A percentile compares a stretch with the other conserved stretches of the same genome.
Conservation (phyloP, 2,113 vertebrate genomes). For the Macaca nemestrina region DNA sequence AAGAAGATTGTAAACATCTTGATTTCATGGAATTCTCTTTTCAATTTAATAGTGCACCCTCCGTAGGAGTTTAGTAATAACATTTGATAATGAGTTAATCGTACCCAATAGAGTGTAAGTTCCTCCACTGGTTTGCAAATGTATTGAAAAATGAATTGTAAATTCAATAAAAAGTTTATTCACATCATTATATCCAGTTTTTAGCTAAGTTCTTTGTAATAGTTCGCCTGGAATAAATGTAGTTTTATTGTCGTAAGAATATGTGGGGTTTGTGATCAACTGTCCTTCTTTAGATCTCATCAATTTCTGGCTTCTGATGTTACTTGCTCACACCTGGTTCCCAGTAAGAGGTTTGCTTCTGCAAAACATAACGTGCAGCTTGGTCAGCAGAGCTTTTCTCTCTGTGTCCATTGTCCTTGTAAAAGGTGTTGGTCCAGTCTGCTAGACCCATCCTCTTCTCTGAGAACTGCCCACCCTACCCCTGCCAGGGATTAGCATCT, state of each 20-base stretch:
- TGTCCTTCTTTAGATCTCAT: not conserved
- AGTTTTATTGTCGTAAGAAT: not conserved
- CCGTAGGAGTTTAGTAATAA: not conserved
- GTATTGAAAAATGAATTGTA: not conserved
- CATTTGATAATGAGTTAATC: not conserved
- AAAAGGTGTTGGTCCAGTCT: not conserved
- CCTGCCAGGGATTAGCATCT: not conserved
- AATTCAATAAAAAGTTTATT: not conserved
- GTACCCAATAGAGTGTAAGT: not conserved
- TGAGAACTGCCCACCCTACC: not conserved
- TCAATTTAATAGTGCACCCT: not conserved
- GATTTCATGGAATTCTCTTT: not conserved
- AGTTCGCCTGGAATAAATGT: not conserved
- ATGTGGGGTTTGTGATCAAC: not conserved
- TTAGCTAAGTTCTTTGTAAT: not conserved
- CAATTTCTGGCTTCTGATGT: not conserved
- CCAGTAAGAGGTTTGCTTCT: not conserved
- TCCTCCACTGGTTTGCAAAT: not conserved
- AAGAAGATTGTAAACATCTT: not conserved
- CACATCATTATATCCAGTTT: not conserved
- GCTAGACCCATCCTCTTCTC: not conserved
- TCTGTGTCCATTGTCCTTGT: not conserved
- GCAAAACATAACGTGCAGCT: fast-evolving
- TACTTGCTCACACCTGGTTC: too few species aligned
- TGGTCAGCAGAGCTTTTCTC: not conserved